Evolutionary conservation across 1,140 invertebrate genomes (phyloP).

Genomic region (Trichoplusia ni): DNA sequence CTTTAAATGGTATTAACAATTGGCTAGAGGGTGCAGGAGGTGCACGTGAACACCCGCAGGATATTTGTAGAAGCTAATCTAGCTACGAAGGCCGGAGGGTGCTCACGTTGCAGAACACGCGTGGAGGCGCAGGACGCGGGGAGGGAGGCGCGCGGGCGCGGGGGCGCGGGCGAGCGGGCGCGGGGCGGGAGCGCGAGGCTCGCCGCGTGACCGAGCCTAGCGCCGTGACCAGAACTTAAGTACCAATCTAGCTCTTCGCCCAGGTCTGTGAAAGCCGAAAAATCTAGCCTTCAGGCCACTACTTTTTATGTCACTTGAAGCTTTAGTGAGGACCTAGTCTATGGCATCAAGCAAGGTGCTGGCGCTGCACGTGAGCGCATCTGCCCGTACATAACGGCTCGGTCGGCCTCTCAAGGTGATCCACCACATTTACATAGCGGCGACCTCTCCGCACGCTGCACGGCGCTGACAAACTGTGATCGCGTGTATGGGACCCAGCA

Average conservation of each 20-base stretch:
- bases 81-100: neutral
- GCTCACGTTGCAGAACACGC: constrained; percentile 12
- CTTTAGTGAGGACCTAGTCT: no score
- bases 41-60: neutral
- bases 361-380: no score
- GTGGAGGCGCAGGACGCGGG: neutral
- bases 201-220: no score
- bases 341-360: no score
- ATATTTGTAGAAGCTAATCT: constrained; percentile 19
- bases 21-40: neutral
- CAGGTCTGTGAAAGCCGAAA: no score
- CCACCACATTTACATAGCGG: constrained; percentile 23
- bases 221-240: no score
- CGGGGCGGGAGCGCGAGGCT: neutral
- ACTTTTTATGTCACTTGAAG: no score
- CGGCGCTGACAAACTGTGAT: neutral
- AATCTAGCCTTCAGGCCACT: no score
- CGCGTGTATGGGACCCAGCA: no score
- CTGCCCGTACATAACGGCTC: no score
- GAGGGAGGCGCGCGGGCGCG: neutral
- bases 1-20: no score
- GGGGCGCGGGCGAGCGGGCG: neutral
- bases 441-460: constrained; percentile 15
- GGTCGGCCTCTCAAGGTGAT: constrained; percentile 16
- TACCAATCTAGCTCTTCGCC: no score